A percentile compares a stretch with the other conserved stretches of the same genome.
These are phyloP conservation scores for Drosophila imparisetae DNA, from an alignment of 2,888 invertebrate genomes.

Conservation along the genomic window DNA sequence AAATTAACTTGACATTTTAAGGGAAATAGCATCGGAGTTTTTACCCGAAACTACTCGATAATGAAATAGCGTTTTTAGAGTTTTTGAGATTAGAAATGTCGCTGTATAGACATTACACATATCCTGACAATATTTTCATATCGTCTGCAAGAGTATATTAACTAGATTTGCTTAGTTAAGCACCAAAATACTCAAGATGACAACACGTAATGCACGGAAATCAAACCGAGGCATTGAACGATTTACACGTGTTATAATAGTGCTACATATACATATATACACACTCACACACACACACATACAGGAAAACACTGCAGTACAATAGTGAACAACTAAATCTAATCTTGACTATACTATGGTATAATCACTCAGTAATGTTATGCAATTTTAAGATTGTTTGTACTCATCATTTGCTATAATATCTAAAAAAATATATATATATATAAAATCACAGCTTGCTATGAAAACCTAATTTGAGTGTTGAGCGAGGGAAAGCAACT, in stretches of 20 bases:
- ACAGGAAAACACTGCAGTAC: conserved; percentile 9
- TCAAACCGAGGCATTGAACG: conserved; percentile 54
- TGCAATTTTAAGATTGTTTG: conserved; percentile 76
- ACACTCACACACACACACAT: conserved; percentile 2
- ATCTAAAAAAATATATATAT: conserved; percentile 16
- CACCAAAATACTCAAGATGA: conserved; percentile 34
- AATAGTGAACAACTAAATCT: conserved; percentile 16
- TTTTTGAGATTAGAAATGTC: neutral
- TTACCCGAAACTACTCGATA: neutral
- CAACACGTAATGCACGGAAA: conserved; percentile 37
- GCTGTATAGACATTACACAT: neutral
- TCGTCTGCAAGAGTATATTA: conserved; percentile 27
- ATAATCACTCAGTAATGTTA: conserved; percentile 58
- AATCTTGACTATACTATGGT: conserved; percentile 29
- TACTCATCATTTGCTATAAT: conserved; percentile 71
- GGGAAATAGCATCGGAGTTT: neutral
- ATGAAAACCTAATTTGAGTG: conserved; percentile 27
- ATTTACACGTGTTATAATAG: conserved; percentile 80
- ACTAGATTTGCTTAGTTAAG: conserved; percentile 53
- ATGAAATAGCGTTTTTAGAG: neutral
- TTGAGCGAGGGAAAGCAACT: conserved; percentile 35
- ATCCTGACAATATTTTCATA: neutral
- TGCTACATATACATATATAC: conserved; percentile 37
- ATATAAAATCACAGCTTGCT: neutral
- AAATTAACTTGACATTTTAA: neutral